phyloP scores from a whole-genome alignment of 2,888 invertebrate species.

The Diabrotica balteata region DNA sequence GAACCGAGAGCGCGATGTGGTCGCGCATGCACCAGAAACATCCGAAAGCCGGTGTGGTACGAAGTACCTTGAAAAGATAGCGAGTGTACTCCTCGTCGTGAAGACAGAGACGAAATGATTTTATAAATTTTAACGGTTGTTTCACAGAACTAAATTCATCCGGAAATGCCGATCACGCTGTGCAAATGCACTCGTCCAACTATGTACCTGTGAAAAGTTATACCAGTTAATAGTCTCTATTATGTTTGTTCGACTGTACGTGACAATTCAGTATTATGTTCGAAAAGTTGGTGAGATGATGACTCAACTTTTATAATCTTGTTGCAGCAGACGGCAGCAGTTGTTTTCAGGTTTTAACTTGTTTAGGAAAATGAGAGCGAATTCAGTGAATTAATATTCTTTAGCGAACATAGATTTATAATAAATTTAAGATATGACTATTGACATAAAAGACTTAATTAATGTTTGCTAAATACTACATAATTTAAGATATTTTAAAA shows the following conservation, averaged over 20 bases:
- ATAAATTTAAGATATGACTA: no score
- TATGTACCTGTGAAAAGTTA: background rate
- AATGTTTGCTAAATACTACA: no score
- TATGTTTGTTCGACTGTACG: background rate
- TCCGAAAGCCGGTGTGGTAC: background rate
- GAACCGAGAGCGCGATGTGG: conserved; percentile 10
- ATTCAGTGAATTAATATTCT: background rate
- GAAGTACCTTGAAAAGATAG: background rate
- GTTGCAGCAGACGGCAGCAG: conserved; percentile 3
- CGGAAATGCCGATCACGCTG: background rate
- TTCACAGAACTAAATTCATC: background rate
- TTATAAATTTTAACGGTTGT: background rate
- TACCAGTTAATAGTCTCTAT: background rate
- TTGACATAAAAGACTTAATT: no score
- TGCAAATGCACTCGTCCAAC: background rate
- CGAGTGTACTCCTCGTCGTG: background rate
- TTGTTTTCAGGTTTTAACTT: conserved; percentile 20
- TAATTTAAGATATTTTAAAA: no score
- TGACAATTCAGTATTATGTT: background rate
- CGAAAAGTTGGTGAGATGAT: conserved; percentile 1
- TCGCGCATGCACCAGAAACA: conserved; percentile 7
- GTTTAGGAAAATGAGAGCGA: conserved; percentile 7
- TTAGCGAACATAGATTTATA: no score
- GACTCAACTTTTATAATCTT: conserved; percentile 8
- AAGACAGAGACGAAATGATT: conserved; percentile 6